phyloP scores from a whole-genome alignment of 37 sponge, comb jelly and placozoan species.

The Tethya wilhelma region DNA sequence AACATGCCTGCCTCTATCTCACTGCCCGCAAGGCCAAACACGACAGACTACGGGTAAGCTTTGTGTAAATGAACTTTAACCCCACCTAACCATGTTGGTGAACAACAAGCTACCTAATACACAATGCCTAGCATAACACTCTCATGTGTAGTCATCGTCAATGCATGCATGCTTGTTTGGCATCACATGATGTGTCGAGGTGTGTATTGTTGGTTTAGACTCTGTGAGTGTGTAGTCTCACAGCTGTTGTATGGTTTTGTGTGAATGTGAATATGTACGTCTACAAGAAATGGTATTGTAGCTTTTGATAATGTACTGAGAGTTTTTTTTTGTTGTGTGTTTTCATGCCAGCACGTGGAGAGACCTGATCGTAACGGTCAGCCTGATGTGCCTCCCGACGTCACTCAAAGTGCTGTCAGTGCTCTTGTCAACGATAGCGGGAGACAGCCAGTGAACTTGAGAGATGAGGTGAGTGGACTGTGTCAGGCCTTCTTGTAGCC shows the following conservation, averaged over 20 bases:
- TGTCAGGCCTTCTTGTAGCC: not conserved
- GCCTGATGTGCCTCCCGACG: not conserved
- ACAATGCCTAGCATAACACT: no score
- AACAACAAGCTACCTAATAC: no score
- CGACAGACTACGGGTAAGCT: constrained; percentile 57
- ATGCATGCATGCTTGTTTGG: no score
- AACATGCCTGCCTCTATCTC: constrained; percentile 69
- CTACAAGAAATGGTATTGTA: not conserved
- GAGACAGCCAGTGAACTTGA: constrained; percentile 30
- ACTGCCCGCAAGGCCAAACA: constrained; percentile 41
- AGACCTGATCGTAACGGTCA: not conserved
- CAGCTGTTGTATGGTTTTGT: no score
- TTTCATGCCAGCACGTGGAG: constrained; percentile 37
- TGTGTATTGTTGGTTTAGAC: no score
- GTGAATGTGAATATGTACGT: not conserved
- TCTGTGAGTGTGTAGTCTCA: no score
- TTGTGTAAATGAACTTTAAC: no score
- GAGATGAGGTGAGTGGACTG: constrained; percentile 41
- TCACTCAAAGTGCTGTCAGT: not conserved
- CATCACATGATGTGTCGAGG: no score
- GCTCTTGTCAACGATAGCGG: not conserved
- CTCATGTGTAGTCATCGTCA: no score
- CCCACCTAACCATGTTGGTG: no score
- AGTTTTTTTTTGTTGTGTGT: not conserved
- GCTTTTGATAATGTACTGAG: not conserved